Conservation (phyloP, 1,140 invertebrate genomes). For the Anastrepha obliqua region DNA sequence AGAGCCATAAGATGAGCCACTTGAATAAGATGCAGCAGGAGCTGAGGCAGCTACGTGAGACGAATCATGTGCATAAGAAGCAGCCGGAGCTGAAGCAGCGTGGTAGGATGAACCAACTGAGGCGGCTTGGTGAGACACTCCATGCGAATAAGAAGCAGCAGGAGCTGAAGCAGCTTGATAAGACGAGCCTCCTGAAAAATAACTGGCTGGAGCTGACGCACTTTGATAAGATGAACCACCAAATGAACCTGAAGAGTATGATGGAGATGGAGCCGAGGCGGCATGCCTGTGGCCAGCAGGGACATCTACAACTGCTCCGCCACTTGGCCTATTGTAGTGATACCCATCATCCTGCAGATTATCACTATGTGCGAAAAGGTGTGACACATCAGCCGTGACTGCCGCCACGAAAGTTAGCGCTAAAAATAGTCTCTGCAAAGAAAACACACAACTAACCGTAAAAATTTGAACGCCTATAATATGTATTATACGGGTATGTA, state of each 20-base stretch:
- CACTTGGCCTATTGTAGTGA: constrained; percentile 63
- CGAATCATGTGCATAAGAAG: not conserved
- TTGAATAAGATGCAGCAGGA: not conserved
- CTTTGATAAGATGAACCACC: not conserved
- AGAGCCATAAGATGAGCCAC: not conserved
- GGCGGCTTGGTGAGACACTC: not conserved
- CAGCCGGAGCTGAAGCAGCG: not conserved
- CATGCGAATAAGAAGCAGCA: not conserved
- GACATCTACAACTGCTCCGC: constrained; percentile 64
- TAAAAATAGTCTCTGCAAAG: constrained; percentile 68
- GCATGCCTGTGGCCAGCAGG: constrained; percentile 56
- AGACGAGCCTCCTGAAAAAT: not conserved
- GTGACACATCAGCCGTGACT: constrained; percentile 70
- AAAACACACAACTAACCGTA: not conserved
- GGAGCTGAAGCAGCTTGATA: not conserved
- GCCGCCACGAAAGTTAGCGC: constrained; percentile 68
- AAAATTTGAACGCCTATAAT: no score
- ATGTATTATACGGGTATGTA: no score
- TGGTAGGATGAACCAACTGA: not conserved
- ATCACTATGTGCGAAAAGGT: constrained; percentile 70
- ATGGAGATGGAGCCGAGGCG: constrained; percentile 24
- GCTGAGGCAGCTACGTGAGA: not conserved
- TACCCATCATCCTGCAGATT: constrained; percentile 71
- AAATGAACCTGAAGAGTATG: not conserved
- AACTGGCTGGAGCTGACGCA: not conserved